Percentiles rank a stretch among this genome's conserved stretches.
phyloP scores from a whole-genome alignment of 2,888 invertebrate species.

The Acanthosepion lycidas region DNA sequence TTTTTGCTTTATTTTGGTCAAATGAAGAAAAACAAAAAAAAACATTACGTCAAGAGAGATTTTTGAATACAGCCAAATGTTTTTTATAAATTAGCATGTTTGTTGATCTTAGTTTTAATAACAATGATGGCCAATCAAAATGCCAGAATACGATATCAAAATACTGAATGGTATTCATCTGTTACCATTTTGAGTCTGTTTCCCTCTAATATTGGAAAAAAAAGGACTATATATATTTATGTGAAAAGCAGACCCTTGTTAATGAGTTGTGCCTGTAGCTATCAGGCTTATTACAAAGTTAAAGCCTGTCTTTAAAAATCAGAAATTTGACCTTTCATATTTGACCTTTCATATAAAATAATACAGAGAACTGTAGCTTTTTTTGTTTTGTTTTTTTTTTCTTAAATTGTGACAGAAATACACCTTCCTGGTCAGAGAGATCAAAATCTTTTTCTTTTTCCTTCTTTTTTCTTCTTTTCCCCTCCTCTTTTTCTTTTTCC shows the following conservation, averaged over 20 bases:
- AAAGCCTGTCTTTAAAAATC: slow-evolving; percentile 35
- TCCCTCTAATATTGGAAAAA: slow-evolving; percentile 8
- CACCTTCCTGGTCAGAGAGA: background rate
- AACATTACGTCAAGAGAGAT: background rate
- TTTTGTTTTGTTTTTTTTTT: background rate
- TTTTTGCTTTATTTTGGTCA: background rate
- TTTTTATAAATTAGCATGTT: background rate
- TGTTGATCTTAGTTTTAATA: background rate
- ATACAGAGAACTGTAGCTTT: background rate
- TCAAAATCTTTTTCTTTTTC: background rate
- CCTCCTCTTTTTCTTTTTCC: no score
- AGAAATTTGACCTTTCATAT: background rate
- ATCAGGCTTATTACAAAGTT: slow-evolving; percentile 35
- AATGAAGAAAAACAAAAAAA: background rate
- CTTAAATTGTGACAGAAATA: background rate
- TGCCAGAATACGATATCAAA: background rate
- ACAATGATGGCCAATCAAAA: slow-evolving; percentile 8
- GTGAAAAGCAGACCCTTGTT: background rate
- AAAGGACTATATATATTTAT: background rate
- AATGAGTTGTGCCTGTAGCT: background rate
- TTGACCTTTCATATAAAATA: background rate
- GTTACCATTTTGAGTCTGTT: background rate
- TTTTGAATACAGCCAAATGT: background rate
- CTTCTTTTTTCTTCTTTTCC: no score
- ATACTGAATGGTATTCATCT: background rate